Conservation (phyloP, 2,888 invertebrate species). For the Eulithis prunata region DNA sequence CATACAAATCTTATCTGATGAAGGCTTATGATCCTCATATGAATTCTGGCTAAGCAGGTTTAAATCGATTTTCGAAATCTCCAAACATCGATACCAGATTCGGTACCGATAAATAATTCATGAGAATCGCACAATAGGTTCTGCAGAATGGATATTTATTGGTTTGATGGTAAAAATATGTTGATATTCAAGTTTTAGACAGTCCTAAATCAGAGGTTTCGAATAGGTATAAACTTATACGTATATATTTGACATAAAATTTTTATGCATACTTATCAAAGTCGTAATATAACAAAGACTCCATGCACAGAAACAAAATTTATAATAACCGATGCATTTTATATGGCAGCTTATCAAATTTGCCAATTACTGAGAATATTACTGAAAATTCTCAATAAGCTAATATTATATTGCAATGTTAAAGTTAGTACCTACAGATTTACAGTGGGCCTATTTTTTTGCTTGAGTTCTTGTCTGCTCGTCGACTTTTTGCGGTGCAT, state of each 20-base stretch:
- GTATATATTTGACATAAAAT: neutral
- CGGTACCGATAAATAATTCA: conserved; percentile 73
- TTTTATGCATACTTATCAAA: neutral
- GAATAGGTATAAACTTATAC: neutral
- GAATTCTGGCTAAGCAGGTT: conserved; percentile 60
- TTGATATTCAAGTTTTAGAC: conserved; percentile 45
- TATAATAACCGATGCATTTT: neutral
- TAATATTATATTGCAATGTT: neutral
- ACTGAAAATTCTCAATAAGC: neutral
- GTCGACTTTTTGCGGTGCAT: conserved; percentile 27
- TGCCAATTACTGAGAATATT: neutral
- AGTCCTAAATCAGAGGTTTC: conserved; percentile 31
- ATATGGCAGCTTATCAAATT: neutral
- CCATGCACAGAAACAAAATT: neutral
- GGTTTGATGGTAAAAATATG: conserved; percentile 55
- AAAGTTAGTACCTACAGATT: neutral
- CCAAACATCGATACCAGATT: conserved; percentile 73
- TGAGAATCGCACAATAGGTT: conserved; percentile 71
- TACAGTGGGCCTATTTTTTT: conserved; percentile 2
- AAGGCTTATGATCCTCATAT: conserved; percentile 32
- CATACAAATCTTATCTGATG: conserved; percentile 45
- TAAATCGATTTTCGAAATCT: conserved; percentile 74
- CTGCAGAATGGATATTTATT: conserved; percentile 67
- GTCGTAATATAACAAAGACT: neutral
- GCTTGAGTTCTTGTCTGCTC: conserved; percentile 19